Percentiles rank a stretch among this genome's conserved stretches.
Conservation (phyloP, 2,888 invertebrate species). For the Uropetala carovei region DNA sequence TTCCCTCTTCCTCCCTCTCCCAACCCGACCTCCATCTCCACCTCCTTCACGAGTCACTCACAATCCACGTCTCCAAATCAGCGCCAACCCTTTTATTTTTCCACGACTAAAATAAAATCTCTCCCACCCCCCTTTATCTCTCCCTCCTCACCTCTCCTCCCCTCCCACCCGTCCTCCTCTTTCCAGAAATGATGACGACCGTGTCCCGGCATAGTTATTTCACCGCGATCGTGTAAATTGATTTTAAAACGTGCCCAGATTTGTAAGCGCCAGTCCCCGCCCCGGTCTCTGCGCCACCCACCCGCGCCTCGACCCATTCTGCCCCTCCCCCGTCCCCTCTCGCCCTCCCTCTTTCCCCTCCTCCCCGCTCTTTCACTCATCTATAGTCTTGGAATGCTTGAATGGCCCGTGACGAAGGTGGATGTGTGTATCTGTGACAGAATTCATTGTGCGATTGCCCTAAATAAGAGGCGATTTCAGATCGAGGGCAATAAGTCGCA, state of each 20-base stretch:
- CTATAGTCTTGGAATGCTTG: too few species aligned
- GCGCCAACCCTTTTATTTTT: too few species aligned
- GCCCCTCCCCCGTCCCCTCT: background rate
- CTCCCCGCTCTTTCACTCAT: background rate
- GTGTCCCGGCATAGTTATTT: background rate
- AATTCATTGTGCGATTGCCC: too few species aligned
- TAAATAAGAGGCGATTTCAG: too few species aligned
- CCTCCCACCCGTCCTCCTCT: background rate
- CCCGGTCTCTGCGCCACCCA: background rate
- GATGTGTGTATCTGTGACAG: too few species aligned
- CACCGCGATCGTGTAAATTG: background rate
- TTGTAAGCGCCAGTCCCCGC: background rate
- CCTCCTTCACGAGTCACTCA: too few species aligned
- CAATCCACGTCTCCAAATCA: too few species aligned
- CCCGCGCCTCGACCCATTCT: background rate
- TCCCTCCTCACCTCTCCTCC: background rate
- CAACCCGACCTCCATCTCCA: too few species aligned
- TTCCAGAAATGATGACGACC: background rate
- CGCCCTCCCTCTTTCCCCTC: constrained; percentile 57
- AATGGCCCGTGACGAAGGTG: too few species aligned
- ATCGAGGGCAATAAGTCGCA: too few species aligned
- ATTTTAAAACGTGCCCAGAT: constrained; percentile 13
- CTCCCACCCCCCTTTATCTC: background rate
- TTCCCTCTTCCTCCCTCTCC: too few species aligned
- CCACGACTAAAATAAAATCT: background rate